These are phyloP conservation scores for Colistium nudipinnis DNA, from an alignment of 2,113 vertebrate species.

Conservation along the genomic window DNA sequence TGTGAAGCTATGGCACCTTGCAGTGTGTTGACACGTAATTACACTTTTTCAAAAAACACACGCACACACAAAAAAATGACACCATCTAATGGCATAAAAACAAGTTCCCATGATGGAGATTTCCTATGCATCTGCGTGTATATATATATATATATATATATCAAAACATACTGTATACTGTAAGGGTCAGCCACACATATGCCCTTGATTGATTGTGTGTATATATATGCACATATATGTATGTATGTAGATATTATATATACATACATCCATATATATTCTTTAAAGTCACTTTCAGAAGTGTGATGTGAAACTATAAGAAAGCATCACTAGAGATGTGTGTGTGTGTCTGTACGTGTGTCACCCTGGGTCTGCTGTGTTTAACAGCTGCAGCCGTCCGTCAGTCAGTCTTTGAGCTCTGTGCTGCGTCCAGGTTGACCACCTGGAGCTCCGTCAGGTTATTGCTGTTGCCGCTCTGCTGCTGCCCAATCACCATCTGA, in stretches of 20 bases:
- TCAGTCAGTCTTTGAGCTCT: constrained; percentile 94
- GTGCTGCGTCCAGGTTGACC: constrained; percentile 90
- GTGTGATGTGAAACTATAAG: constrained; percentile 76
- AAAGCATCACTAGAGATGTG: constrained; percentile 94
- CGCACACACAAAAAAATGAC: constrained; percentile 58
- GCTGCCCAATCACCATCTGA: constrained; percentile 99
- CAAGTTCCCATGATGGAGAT: constrained; percentile 54
- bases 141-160: constrained; percentile 59
- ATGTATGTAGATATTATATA: background rate
- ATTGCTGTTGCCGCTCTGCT: constrained; percentile 91
- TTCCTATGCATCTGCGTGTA: constrained; percentile 66
- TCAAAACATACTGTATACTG: constrained; percentile 59
- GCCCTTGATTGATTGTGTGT: constrained; percentile 60
- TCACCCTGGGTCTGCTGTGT: constrained; percentile 46
- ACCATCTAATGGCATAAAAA: constrained; percentile 70
- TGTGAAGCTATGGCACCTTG: constrained; percentile 77
- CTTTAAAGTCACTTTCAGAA: constrained; percentile 69
- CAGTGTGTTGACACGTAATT: constrained; percentile 59
- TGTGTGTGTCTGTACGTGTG: constrained; percentile 16
- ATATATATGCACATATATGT: background rate
- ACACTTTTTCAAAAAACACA: constrained; percentile 41
- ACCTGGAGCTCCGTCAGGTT: constrained; percentile 98
- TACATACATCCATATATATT: too few relatives aligned
- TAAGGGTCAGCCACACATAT: constrained; percentile 63
- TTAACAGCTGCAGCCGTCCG: constrained; percentile 54